Conservation (phyloP, 2,113 vertebrate genomes). For the Mustela nigripes region DNA sequence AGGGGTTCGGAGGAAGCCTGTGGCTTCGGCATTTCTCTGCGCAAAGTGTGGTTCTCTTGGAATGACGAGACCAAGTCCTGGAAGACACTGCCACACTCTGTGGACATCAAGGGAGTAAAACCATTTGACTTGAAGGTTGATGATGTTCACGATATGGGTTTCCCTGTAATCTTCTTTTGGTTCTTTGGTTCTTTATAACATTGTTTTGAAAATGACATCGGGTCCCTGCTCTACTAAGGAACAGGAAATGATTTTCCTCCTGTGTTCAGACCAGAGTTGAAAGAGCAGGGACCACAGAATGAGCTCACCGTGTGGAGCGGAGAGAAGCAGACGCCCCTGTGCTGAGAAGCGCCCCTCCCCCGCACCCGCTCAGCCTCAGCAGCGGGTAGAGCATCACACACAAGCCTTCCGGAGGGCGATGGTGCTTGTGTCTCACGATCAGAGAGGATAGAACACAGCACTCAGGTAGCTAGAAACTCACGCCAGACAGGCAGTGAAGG, state of each 20-base stretch:
- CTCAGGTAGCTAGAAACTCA: background rate
- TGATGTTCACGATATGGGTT: background rate
- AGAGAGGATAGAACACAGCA: background rate
- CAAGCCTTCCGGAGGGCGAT: background rate
- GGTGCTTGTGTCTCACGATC: background rate
- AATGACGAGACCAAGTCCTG: background rate
- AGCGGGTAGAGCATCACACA: too few species aligned
- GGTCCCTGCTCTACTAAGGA: background rate
- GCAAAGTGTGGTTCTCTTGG: fast-evolving
- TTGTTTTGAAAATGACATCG: background rate
- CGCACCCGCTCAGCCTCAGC: fast-evolving
- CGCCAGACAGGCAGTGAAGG: fast-evolving
- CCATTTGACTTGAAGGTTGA: background rate
- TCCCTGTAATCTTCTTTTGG: background rate
- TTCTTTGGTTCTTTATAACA: background rate
- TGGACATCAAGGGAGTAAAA: fast-evolving
- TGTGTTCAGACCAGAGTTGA: background rate
- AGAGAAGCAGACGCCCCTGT: fast-evolving
- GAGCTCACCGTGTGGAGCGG: too few species aligned
- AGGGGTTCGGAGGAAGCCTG: background rate
- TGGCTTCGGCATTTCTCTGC: background rate
- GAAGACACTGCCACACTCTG: too few species aligned
- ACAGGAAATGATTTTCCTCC: background rate
- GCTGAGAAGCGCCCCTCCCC: fast-evolving
- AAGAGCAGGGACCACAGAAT: background rate